Percentiles rank a stretch among this genome's conserved stretches.
Evolutionary conservation across 1,140 invertebrate species (phyloP).

Genomic region (Drosophila triauraria): DNA sequence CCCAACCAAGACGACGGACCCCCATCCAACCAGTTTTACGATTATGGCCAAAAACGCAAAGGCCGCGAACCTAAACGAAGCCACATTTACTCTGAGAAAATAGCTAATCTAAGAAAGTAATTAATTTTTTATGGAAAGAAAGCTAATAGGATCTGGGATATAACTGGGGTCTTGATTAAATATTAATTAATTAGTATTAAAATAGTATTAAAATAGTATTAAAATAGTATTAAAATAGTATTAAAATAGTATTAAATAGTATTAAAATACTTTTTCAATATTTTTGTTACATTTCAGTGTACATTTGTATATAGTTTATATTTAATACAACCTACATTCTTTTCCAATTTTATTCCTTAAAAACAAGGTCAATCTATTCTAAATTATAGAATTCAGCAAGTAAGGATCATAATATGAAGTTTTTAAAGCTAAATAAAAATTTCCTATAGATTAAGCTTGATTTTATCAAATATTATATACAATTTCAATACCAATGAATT

Average conservation of each 20-base stretch:
- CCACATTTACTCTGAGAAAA: background rate
- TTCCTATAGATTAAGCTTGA: background rate
- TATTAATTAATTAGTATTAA: background rate
- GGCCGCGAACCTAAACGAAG: slow-evolving; percentile 9
- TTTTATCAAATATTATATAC: background rate
- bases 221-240: too few species aligned
- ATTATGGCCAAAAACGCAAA: slow-evolving; percentile 26
- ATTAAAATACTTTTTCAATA: too few species aligned
- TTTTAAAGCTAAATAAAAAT: background rate
- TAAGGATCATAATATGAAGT: background rate
- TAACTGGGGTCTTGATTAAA: background rate
- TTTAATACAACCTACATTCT: too few species aligned
- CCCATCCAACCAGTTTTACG: slow-evolving; percentile 38
- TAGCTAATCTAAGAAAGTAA: background rate
- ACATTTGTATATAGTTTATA: too few species aligned
- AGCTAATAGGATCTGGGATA: too few species aligned
- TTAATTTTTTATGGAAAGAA: background rate
- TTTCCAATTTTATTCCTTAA: too few species aligned
- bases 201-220: too few species aligned
- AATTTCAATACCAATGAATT: background rate
- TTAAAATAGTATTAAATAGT: too few species aligned
- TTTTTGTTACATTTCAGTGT: too few species aligned
- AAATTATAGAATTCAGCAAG: background rate
- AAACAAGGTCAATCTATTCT: too few species aligned
- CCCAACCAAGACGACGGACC: background rate